Conservation (phyloP, 2,888 invertebrate genomes). For the Crepidodera aurea region DNA sequence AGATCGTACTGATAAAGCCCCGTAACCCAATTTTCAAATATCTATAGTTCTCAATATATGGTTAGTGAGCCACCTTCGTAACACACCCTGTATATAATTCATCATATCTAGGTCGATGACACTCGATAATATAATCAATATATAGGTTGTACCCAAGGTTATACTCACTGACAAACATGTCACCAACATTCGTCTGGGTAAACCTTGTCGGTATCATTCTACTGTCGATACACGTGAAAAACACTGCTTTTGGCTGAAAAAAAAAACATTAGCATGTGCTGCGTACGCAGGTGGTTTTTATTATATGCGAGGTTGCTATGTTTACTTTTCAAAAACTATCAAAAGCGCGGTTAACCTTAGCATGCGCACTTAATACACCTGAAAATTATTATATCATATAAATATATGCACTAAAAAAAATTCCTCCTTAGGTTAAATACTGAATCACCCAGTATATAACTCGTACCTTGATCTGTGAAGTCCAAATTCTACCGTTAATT, state of each 20-base stretch:
- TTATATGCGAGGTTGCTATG: background rate
- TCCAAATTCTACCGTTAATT: no score
- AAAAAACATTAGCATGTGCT: slow-evolving; percentile 13
- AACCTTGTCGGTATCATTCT: slow-evolving; percentile 96
- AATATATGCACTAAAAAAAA: no score
- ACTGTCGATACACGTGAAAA: slow-evolving; percentile 98
- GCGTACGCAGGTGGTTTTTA: slow-evolving; percentile 5
- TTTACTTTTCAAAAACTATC: background rate
- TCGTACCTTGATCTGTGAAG: no score
- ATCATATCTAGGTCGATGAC: no score
- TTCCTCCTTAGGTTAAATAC: background rate
- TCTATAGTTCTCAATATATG: no score
- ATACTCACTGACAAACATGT: slow-evolving; percentile 92
- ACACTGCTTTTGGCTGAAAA: slow-evolving; percentile 92
- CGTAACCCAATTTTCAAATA: no score
- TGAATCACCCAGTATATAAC: no score
- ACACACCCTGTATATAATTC: no score
- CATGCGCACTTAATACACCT: background rate
- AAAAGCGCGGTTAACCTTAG: background rate
- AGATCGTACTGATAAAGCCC: no score
- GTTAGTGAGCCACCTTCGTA: no score
- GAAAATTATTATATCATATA: no score
- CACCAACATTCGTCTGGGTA: slow-evolving; percentile 94
- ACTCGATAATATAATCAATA: no score
- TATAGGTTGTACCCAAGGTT: background rate